A percentile compares a stretch with the other conserved stretches of the same genome.
phyloP scores from a whole-genome alignment of 1,140 invertebrate species.

The Pseudobourletiella spinata region DNA sequence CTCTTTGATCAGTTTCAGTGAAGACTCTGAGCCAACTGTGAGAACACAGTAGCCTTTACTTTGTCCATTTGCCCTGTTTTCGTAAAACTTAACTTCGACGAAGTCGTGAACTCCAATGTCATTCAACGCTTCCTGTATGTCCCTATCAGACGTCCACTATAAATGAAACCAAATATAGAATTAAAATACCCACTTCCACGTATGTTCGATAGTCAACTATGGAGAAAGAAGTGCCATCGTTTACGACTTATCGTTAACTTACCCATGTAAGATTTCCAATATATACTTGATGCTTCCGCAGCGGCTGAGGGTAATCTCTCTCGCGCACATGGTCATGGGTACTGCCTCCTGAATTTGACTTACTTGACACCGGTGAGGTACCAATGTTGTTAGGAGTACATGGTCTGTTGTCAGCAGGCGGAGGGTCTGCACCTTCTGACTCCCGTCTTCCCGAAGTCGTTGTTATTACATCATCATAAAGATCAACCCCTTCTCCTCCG shows the following conservation, averaged over 20 bases:
- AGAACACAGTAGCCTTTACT: constrained; percentile 96
- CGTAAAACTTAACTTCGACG: constrained; percentile 97
- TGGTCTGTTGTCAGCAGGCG: not conserved
- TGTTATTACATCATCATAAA: constrained; percentile 94
- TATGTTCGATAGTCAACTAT: too few relatives aligned
- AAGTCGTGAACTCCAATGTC: constrained; percentile 86
- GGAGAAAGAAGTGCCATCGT: too few relatives aligned
- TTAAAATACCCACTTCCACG: too few relatives aligned
- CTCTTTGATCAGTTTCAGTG: constrained; percentile 81
- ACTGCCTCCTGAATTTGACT: not conserved
- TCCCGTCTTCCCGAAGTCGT: constrained; percentile 49
- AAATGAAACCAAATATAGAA: constrained; percentile 34
- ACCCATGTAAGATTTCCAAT: constrained; percentile 84
- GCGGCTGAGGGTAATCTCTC: constrained; percentile 44
- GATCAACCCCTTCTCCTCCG: constrained; percentile 73
- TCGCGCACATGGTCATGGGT: constrained; percentile 1
- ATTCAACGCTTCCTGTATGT: constrained; percentile 77
- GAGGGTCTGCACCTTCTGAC: constrained; percentile 35
- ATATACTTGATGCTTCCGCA: constrained; percentile 77
- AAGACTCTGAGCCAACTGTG: constrained; percentile 82
- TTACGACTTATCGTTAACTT: too few relatives aligned
- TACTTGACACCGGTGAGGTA: constrained; percentile 4
- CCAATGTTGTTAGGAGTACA: constrained; percentile 31
- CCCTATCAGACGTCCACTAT: constrained; percentile 96
- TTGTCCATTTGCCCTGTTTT: constrained; percentile 97